phyloP scores from a whole-genome alignment of 2,888 invertebrate species.

The Cylloceria caligata region DNA sequence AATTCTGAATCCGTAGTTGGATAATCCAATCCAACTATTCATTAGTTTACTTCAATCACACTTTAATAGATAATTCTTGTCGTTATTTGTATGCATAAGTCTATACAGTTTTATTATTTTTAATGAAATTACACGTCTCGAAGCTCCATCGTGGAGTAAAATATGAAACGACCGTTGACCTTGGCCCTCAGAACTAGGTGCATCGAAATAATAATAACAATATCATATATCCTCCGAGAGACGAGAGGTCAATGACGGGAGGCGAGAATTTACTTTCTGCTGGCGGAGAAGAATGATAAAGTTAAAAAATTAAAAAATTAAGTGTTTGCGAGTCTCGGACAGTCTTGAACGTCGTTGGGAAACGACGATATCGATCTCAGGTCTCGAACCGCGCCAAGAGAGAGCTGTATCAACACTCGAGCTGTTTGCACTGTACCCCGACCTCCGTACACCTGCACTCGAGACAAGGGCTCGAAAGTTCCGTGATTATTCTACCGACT shows the following conservation, averaged over 20 bases:
- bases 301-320: not conserved
- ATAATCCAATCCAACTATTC: no score
- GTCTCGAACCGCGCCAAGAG: not conserved
- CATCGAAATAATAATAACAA: not conserved
- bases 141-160: not conserved
- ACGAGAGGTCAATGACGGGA: not conserved
- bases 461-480: constrained; percentile 92
- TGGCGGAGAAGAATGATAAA: not conserved
- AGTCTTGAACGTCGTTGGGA: constrained; percentile 12
- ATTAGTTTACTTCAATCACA: no score
- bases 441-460: constrained; percentile 95
- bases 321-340: constrained; percentile 14
- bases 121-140: not conserved
- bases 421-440: constrained; percentile 92
- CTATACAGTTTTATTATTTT: constrained; percentile 5
- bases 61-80: not conserved
- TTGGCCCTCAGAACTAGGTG: not conserved
- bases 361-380: constrained; percentile 39
- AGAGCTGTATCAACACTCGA: constrained; percentile 86
- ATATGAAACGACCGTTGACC: not conserved
- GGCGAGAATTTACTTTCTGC: constrained; percentile 12
- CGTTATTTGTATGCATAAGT: not conserved
- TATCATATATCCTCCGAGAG: not conserved
- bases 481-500: constrained; percentile 92
- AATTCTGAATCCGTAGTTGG: no score